Percentiles rank a stretch among this genome's conserved stretches.
These are phyloP conservation scores for Telmatochromis sp. DNA, from an alignment of 2,113 vertebrate genomes.

Conservation along the genomic window DNA sequence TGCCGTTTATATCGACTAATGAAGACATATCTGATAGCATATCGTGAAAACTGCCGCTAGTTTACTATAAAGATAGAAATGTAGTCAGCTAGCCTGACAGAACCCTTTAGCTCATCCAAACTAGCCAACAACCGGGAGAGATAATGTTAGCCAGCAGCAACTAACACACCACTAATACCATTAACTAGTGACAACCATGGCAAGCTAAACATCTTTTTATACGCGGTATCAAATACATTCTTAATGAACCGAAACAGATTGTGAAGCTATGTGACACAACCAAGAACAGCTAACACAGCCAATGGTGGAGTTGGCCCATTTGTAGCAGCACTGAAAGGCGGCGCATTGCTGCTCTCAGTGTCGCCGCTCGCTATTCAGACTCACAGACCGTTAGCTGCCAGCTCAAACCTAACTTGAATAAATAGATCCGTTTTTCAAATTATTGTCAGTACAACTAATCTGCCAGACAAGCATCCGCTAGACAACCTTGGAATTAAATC, in stretches of 20 bases:
- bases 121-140: constrained; percentile 27
- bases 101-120: not conserved
- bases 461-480: not conserved
- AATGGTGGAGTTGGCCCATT: constrained; percentile 16
- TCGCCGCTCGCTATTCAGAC: constrained; percentile 25
- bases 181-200: not conserved
- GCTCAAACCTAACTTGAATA: not conserved
- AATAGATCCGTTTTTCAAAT: not conserved
- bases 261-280: not conserved
- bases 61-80: not conserved
- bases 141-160: not conserved
- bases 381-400: constrained; percentile 24
- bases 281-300: not conserved
- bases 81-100: not conserved
- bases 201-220: not conserved
- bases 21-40: accelerated
- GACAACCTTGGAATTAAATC: not conserved
- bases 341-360: constrained; percentile 42
- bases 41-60: not conserved
- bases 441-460: not conserved
- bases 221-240: not conserved
- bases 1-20: accelerated
- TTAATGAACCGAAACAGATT: not conserved
- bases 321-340: constrained; percentile 10
- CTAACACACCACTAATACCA: not conserved